Percentiles rank a stretch among this genome's conserved stretches.
These are phyloP conservation scores for Scaptodrosophila latifasciaeformis DNA, from an alignment of 2,888 invertebrate species.

Conservation along the genomic window DNA sequence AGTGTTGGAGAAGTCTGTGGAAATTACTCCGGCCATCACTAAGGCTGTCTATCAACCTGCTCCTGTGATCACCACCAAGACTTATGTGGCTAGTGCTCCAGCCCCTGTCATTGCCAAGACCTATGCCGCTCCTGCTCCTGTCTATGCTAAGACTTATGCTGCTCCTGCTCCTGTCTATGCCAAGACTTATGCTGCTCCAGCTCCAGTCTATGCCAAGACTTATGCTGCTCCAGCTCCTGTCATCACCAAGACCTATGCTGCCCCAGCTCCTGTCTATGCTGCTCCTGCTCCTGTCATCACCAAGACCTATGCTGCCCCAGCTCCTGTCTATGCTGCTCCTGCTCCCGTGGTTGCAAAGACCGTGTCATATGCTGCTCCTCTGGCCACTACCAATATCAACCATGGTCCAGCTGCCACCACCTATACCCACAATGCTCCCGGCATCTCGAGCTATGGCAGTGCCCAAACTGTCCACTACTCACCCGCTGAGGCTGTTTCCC, in stretches of 20 bases:
- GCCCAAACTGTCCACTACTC: constrained; percentile 75
- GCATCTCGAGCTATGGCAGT: constrained; percentile 68
- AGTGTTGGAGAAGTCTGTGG: constrained; percentile 20
- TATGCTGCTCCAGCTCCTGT: constrained; percentile 47
- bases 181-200: constrained; percentile 11
- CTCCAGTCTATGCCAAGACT: constrained; percentile 17
- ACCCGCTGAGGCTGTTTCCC: constrained; percentile 80
- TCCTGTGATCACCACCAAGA: constrained; percentile 36
- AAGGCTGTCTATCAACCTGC: constrained; percentile 39
- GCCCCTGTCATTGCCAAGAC: constrained; percentile 66
- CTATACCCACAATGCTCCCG: constrained; percentile 71
- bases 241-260: constrained; percentile 56
- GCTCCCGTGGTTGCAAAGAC: constrained; percentile 44
- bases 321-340: constrained; percentile 45
- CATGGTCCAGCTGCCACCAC: constrained; percentile 67
- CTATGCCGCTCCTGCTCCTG: constrained; percentile 46
- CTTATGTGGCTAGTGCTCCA: constrained; percentile 51
- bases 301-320: constrained; percentile 49
- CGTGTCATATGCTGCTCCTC: constrained; percentile 43
- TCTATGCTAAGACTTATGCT: constrained; percentile 6
- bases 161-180: constrained; percentile 35
- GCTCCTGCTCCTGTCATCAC: constrained; percentile 36
- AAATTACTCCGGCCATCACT: constrained; percentile 50
- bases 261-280: constrained; percentile 47
- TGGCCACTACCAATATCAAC: constrained; percentile 55